These are phyloP conservation scores for Zaprionus nigranus DNA, from an alignment of 1,140 invertebrate genomes.

Conservation along the genomic window DNA sequence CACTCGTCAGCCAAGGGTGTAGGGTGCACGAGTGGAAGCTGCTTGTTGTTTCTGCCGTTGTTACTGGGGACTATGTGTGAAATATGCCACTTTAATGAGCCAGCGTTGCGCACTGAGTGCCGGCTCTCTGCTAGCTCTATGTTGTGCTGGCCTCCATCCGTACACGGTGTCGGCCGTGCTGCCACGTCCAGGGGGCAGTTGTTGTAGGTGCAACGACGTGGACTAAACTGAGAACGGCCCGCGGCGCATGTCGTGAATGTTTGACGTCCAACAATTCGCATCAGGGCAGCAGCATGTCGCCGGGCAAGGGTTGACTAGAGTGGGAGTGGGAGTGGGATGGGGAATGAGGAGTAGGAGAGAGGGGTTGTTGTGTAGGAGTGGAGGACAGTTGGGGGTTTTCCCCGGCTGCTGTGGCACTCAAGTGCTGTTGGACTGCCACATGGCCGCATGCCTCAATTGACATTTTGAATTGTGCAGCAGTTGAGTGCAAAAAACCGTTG, in stretches of 20 bases:
- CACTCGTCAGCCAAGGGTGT: neutral
- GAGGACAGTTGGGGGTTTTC: conserved; percentile 10
- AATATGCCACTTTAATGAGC: conserved; percentile 83
- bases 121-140: conserved; percentile 41
- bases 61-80: conserved; percentile 71
- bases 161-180: conserved; percentile 10
- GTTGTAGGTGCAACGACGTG: conserved; percentile 75
- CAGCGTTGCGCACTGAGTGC: conserved; percentile 77
- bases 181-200: conserved; percentile 41
- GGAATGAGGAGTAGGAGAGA: neutral
- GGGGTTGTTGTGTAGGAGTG: neutral
- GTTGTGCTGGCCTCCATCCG: neutral
- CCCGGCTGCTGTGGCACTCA: conserved; percentile 43
- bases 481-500: conserved; percentile 69
- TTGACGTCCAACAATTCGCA: conserved; percentile 54
- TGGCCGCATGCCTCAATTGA: conserved; percentile 75
- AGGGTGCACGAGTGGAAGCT: conserved; percentile 16
- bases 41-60: conserved; percentile 55
- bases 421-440: conserved; percentile 59
- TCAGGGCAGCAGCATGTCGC: conserved; percentile 27
- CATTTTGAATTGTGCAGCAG: conserved; percentile 80
- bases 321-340: neutral
- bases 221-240: conserved; percentile 70
- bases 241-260: conserved; percentile 49
- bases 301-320: neutral